Base-by-base conservation (phyloP, 1,140 invertebrate genomes). In the Adelges cooleyi region DNA sequence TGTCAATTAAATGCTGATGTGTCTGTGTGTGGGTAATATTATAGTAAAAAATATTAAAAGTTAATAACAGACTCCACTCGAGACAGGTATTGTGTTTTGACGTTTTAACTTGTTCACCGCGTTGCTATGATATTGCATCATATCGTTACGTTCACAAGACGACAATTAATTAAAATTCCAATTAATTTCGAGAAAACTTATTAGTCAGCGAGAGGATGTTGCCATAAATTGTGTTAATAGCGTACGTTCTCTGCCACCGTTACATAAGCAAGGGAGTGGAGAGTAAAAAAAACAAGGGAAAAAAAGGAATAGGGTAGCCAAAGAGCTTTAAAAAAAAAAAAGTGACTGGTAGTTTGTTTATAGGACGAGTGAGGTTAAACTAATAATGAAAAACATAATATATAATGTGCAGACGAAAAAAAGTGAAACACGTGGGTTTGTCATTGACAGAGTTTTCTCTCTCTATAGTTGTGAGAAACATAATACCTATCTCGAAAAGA, bases 301-400 rank as follows among this genome's bases (percentile, higher is more conserved):
- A 62, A 44, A 62, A 22, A 36, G 20, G 17, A 33, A 65, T 40
- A 13, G 25, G 25, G 42, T 25, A 23, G 15, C 22, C n/a, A n/a
- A n/a, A n/a, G n/a, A 25, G 40, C 53, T 44, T 40, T 56, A n/a
- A n/a, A n/a, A n/a, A n/a, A 20, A 23, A 56, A n/a, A 56, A 56
- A 36, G 53, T 56, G 53, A 44, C 53, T 17, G 53, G 53, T 40
- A 56, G 53, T 56, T 56, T 56, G 53, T 44, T 56, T 56, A 42
- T 23, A 17, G 25, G 11, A 56, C n/a, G 38, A 56, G 38, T 27
- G 53, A 40, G 38, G 53, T 42, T 15, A 56, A 56, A 56, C n/a
- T 56, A 56, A 56, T 44, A 56, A 56, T 56, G 53, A 56, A 56
- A 56, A 56, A n/a, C n/a, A n/a, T n/a, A 40, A 56, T 42, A 42